Conservation (phyloP, 1,140 invertebrate genomes). For the Lethrus apterus region DNA sequence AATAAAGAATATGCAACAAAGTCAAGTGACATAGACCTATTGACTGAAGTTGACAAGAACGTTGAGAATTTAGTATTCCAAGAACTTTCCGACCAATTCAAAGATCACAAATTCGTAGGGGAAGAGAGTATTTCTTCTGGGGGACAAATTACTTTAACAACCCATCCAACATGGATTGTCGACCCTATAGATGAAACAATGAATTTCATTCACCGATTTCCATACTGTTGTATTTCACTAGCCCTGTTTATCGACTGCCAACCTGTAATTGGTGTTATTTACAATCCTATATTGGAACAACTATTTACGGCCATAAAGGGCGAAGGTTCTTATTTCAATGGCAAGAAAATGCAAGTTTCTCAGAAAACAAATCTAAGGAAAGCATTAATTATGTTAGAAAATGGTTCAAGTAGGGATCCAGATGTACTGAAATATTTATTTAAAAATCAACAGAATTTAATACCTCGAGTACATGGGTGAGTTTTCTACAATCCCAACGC, state of each 20-base stretch:
- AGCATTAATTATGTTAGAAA: conserved; percentile 74
- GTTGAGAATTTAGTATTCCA: conserved; percentile 83
- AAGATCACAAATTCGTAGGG: conserved; percentile 91
- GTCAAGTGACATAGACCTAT: conserved; percentile 82
- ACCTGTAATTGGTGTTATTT: conserved; percentile 75
- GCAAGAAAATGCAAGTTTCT: conserved; percentile 64
- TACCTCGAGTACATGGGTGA: conserved; percentile 74
- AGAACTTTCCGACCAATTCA: conserved; percentile 70
- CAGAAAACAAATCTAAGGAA: conserved; percentile 61
- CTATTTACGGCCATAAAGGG: conserved; percentile 81
- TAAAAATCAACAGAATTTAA: conserved; percentile 68
- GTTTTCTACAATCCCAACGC: no score
- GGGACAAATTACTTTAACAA: conserved; percentile 68
- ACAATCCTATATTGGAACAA: conserved; percentile 82
- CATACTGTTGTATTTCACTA: conserved; percentile 74
- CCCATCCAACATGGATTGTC: conserved; percentile 95
- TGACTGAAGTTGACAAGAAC: conserved; percentile 91
- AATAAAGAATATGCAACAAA: conserved; percentile 72
- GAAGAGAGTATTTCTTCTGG: conserved; percentile 79
- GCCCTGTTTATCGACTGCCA: conserved; percentile 65
- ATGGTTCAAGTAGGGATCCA: conserved; percentile 72
- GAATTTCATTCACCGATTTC: conserved; percentile 85
- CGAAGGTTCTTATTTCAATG: conserved; percentile 85
- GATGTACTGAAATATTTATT: conserved; percentile 65
- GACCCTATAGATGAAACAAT: conserved; percentile 88